Conservation (phyloP, 2,888 invertebrate genomes). For the Kryphioiulus occultus region DNA sequence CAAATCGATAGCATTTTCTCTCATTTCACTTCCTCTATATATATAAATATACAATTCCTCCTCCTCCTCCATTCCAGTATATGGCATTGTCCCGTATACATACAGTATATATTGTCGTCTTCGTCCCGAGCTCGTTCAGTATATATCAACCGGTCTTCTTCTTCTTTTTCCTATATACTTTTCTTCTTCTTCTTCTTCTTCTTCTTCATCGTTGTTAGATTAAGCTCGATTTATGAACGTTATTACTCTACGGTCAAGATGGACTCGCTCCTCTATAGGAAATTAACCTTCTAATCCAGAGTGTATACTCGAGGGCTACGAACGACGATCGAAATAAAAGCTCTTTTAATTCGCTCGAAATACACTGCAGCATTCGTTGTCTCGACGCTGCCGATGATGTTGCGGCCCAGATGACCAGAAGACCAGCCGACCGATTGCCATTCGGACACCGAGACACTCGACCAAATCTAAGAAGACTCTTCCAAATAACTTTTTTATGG, state of each 20-base stretch:
- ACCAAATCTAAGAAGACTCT: not conserved
- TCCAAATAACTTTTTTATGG: slow-evolving; percentile 39
- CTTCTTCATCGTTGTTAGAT: slow-evolving; percentile 36
- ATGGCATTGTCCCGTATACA: too few species aligned
- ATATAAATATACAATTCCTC: too few species aligned
- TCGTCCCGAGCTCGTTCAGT: too few species aligned
- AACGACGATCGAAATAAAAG: slow-evolving; percentile 32
- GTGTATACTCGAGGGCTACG: not conserved
- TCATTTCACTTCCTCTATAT: not conserved
- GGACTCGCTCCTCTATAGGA: not conserved
- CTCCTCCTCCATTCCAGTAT: too few species aligned
- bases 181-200: not conserved
- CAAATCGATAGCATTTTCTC: not conserved
- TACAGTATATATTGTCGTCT: too few species aligned
- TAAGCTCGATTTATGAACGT: not conserved
- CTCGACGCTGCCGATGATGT: not conserved
- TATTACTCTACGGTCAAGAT: slow-evolving; percentile 10
- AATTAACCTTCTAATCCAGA: slow-evolving; percentile 42
- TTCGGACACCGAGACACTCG: not conserved
- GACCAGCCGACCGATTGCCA: not conserved
- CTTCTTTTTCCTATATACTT: too few species aligned
- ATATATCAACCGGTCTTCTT: too few species aligned
- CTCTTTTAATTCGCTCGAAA: slow-evolving; percentile 31
- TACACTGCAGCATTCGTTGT: not conserved
- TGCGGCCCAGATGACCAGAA: not conserved